Conservation (phyloP, 2,113 vertebrate genomes). For the Coptodon bakossiorum region DNA sequence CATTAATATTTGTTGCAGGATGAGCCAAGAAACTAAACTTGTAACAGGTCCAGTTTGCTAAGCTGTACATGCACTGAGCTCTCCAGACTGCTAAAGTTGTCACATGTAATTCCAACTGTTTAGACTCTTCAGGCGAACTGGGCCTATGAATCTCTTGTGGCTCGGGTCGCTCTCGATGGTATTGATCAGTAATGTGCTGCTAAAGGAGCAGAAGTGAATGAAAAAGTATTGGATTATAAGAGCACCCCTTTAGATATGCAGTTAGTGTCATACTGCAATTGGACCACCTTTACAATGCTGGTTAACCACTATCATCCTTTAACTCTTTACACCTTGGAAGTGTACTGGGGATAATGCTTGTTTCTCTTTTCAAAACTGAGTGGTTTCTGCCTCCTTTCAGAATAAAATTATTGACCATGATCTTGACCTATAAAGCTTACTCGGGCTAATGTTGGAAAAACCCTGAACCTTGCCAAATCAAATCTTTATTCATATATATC, state of each 20-base stretch:
- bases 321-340: background rate
- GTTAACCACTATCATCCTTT: background rate
- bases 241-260: background rate
- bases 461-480: background rate
- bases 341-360: background rate
- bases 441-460: background rate
- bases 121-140: background rate
- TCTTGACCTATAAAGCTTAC: background rate
- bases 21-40: background rate
- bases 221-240: background rate
- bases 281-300: background rate
- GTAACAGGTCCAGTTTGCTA: background rate
- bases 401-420: fast-evolving
- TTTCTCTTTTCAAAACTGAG: background rate
- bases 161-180: background rate
- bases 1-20: background rate
- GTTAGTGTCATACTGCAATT: background rate
- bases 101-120: background rate
- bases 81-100: background rate
- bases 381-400: background rate
- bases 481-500: background rate
- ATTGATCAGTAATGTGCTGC: constrained; percentile 14
- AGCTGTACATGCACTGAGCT: background rate
- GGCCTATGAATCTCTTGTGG: background rate
- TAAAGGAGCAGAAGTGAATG: background rate